Conservation (phyloP, 2,797 vertebrate species). For the Pipistrellus pipistrellus region DNA sequence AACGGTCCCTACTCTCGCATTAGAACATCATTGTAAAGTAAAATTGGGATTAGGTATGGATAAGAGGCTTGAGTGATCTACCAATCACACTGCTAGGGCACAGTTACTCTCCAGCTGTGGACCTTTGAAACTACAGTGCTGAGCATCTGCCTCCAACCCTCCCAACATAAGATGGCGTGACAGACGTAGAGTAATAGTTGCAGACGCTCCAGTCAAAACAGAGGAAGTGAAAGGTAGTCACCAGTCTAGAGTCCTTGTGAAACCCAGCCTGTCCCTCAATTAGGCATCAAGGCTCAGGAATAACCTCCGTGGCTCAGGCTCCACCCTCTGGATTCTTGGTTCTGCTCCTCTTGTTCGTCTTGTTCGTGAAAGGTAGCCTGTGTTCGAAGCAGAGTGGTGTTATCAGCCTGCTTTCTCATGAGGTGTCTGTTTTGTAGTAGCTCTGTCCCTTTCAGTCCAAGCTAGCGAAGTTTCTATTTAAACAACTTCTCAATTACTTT, state of each 20-base stretch:
- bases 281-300: neutral
- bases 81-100: neutral
- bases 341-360: neutral
- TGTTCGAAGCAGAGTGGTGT: neutral
- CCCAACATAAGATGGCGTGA: neutral
- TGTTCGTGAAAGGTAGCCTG: neutral
- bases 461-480: neutral
- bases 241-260: neutral
- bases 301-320: neutral
- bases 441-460: neutral
- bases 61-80: neutral
- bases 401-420: neutral
- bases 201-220: neutral
- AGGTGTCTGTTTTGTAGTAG: neutral
- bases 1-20: no score
- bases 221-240: neutral
- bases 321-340: neutral
- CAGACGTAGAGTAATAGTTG: neutral
- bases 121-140: neutral
- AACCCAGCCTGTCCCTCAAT: neutral
- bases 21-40: neutral
- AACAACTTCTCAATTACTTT: neutral
- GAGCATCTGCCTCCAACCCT: neutral
- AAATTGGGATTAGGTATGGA: neutral
- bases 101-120: neutral